Evolutionary conservation across 2,888 invertebrate species (phyloP).

Genomic region (Poecilobothrus nobilitatus): DNA sequence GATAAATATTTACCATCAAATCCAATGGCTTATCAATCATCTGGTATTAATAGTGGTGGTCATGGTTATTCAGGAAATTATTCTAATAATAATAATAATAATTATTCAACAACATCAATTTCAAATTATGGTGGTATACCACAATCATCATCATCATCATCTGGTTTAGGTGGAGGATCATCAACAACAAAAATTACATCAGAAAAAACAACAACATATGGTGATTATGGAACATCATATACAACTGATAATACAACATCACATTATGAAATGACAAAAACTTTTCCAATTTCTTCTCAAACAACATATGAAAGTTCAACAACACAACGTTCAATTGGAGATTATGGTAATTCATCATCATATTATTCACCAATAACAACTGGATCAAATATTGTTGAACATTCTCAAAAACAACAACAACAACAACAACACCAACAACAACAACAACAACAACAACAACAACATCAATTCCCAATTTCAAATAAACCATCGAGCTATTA

Average conservation of each 20-base stretch:
- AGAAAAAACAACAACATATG: neutral
- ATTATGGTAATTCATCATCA: neutral
- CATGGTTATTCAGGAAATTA: neutral
- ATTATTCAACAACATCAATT: conserved; percentile 9
- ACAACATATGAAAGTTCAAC: neutral
- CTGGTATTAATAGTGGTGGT: neutral
- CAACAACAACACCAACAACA: conserved; percentile 33
- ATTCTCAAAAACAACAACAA: conserved; percentile 21
- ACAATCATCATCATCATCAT: neutral
- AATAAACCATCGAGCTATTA: conserved; percentile 14
- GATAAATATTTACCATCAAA: conserved; percentile 39
- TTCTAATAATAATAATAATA: neutral
- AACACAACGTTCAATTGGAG: neutral
- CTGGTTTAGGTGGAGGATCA: neutral
- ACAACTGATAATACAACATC: neutral
- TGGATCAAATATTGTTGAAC: neutral
- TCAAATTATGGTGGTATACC: neutral
- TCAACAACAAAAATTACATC: neutral
- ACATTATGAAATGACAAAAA: conserved; percentile 1
- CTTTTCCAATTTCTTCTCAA: neutral
- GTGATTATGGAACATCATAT: neutral
- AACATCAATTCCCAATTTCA: conserved; percentile 10
- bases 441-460: neutral
- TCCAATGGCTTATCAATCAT: conserved; percentile 39
- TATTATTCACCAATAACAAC: neutral